Base-by-base conservation (phyloP, 1,140 invertebrate genomes). In the Neomicropteryx cornuta region DNA sequence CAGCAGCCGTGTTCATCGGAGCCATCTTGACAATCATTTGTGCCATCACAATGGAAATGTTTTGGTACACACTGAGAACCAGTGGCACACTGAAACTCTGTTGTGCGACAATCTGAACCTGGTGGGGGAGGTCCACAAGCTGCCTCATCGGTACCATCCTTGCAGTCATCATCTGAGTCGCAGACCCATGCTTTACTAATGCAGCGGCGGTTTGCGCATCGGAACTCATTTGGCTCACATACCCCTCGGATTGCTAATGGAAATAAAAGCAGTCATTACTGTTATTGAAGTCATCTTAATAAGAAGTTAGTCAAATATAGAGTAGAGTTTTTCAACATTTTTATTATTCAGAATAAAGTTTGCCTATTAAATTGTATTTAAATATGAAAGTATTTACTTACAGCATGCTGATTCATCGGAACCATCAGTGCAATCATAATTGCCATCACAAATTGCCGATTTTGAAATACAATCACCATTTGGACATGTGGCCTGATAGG, bases 161-260 rank as follows among this genome's bases (percentile, higher is more conserved):
- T 81, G 55, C 96, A 98, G 62, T 98, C 94, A 52, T 90, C 77
- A 44, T 96, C 90, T 3, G 66, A 68, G 42, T 79, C 95, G 58
- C 96, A 99, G 17, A 79, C 62, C 91, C 93, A 97, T 4, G 86
- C 78, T 54, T 94, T 95, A 14, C 85, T 75, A 4, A 97, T 76
- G 60, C 96, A 99, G 43, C 83, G 79, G 33, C 80, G 80, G 56
- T 93, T 96, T 27, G 65, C 65, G 58, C 93, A 97, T 36, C 81
- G 73, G 62, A 86, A 94, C 62, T 97, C 83, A 56, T 97, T 96
- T 0, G 94, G 93, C 57, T 97, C 86, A 58, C 92, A 97, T 27
- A 49, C 44, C 10, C 77, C 79, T 24, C 71, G 67, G 3, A 60
- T 60, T 55, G 56, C 70, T 74, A 32, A 28, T 42, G 36, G 30